Conservation (phyloP, 1,140 invertebrate species). For the Cyclargus thomasi region DNA sequence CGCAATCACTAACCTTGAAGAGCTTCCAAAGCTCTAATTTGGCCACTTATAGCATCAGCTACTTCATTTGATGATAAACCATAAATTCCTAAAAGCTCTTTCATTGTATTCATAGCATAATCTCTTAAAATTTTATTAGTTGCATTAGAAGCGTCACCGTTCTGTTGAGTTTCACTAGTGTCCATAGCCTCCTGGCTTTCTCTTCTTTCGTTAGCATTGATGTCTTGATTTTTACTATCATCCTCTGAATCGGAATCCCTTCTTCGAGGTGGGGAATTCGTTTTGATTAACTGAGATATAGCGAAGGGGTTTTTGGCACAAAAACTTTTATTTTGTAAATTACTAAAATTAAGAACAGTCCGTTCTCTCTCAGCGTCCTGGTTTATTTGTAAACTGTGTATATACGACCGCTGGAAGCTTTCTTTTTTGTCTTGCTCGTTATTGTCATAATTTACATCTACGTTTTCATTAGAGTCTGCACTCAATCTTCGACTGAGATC, state of each 20-base stretch:
- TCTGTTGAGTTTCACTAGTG: constrained; percentile 49
- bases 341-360: constrained; percentile 65
- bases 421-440: constrained; percentile 64
- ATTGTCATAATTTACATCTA: constrained; percentile 65
- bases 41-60: constrained; percentile 76
- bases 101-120: constrained; percentile 85
- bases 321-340: constrained; percentile 72
- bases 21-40: constrained; percentile 73
- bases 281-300: constrained; percentile 74
- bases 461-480: constrained; percentile 73
- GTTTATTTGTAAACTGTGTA: constrained; percentile 69
- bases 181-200: constrained; percentile 49
- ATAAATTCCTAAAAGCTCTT: constrained; percentile 83
- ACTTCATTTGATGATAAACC: constrained; percentile 79
- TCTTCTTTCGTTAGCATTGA: constrained; percentile 64
- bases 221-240: constrained; percentile 58
- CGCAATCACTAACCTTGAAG: constrained; percentile 62
- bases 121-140: constrained; percentile 77
- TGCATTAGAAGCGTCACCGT: constrained; percentile 59
- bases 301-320: constrained; percentile 76
- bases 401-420: constrained; percentile 69
- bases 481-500: constrained; percentile 70
- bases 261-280: constrained; percentile 72
- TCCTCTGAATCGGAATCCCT: constrained; percentile 72
- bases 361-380: constrained; percentile 53